Base-by-base conservation (phyloP, 2,113 vertebrate species). In the Phocoena sinus region DNA sequence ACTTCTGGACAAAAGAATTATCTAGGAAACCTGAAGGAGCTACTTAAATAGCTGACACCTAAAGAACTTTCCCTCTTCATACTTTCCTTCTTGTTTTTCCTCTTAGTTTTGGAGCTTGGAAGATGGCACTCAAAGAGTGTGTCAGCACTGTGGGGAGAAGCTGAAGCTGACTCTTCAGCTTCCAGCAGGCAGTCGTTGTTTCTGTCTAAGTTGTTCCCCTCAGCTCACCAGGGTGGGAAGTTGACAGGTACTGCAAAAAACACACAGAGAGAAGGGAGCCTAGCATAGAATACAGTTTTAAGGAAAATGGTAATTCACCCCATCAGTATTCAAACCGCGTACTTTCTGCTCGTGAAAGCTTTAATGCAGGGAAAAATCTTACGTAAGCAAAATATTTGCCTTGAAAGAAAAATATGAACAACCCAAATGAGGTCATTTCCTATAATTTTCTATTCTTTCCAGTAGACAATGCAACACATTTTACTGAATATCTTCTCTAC, bases 361-460 rank as follows among this genome's bases (percentile, higher is more conserved):
- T 95, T 74, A 94, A 96, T 58, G 73, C 38, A 23, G 68, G 56
- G 83, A 91, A 93, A 92, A 91, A 70, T 86, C 89, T 71, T 92
- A 89, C 33, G 36, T 88, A 89, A 88, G 74, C 65, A 84, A 96
- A 97, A 88, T 65, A 95, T 87, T 96, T 97, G 79, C 67, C 83
- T 96, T 84, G 33, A 93, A 94, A 93, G 53, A 93, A 98, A 83
- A 94, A 9, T 91, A 26, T n/a, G 73, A 94, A 76, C n/a, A 65
- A 90, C 36, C 44, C 25, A 96, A 87, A 94, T 84, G 68, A 94
- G 80, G 63, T n/a, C 91, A 97, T 85, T 80, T n/a, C 18, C 17
- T 81, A 21, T 90, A 73, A 71, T 95, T 95, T 95, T 73, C 60
- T 87, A 47, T 89, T 88, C 85, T 95, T 93, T 79, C 68, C 36